Evolutionary conservation across 37 sponge, comb jelly and placozoan species (phyloP), one percentile per base, ranked within the genome.

Genomic region (Beroe forskalii): DNA sequence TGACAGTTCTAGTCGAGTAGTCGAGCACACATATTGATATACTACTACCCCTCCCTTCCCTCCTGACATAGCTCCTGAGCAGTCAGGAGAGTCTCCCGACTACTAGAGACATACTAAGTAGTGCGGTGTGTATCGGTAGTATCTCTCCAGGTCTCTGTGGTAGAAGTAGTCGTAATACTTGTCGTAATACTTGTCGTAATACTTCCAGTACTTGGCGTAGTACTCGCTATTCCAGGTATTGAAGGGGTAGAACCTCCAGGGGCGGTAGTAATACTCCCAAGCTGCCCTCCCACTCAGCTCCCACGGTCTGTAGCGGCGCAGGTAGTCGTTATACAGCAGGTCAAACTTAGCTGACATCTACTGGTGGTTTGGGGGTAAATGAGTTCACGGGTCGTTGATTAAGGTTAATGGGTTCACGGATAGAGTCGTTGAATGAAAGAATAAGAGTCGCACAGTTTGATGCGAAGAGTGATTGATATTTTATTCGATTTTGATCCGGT

Each of bases 241-340:
- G 86, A 42, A 80, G 86, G 86, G 86, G 86, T 80, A 44, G 30
- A 42, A 80, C 24, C 28, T 43, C 86, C 86, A 80, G 55, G 86
- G 86, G 19, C 86, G 43, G 86, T 80, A 80, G 55, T 80, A 80
- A 30, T 80, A 80, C 38, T 32, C 28, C 55, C 72, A 69, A 19
- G 72, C 35, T 1, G 72, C 37, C 8, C 72, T 33, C 9, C 72
- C 72, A 1, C 37, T 35, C 19, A 32, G 38, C 37, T 35, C 19
- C 72, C 72, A 69, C 17, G 72, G 72, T 1, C 72, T 33, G 72
- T 69, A 33, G 6, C 32, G 17, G 1, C 32, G 27, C 9, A 69
- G 38, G 72, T 69, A 69, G 17, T 69, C 72, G 72, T 69, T 69
- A 17, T 69, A 69, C 1, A 48, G 55, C 12, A 48, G 55, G 12